Conservation (phyloP, 2,113 vertebrate species). For the Dipodomys merriami region DNA sequence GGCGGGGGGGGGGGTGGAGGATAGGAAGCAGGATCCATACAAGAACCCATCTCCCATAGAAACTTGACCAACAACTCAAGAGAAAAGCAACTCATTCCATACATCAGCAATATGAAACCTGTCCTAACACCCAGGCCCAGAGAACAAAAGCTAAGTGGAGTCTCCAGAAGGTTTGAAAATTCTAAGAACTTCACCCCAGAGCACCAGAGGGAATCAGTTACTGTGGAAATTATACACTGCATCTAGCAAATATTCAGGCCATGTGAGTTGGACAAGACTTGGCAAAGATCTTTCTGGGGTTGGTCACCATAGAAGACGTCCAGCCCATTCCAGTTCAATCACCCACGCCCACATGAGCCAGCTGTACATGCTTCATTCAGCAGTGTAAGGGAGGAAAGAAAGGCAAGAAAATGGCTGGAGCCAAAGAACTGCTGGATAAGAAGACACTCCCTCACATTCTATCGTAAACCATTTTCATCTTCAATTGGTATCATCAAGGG, state of each 20-base stretch:
- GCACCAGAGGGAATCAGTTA: background rate
- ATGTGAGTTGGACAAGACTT: background rate
- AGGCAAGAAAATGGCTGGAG: background rate
- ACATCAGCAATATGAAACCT: background rate
- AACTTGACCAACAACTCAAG: background rate
- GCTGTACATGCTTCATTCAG: background rate
- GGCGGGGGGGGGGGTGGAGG: no score
- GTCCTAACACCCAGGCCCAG: accelerated
- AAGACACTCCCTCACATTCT: background rate
- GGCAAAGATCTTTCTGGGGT: background rate
- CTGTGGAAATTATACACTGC: accelerated
- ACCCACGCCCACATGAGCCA: background rate
- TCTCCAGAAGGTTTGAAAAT: background rate
- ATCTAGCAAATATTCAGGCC: background rate
- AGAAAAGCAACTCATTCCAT: background rate
- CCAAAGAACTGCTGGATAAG: background rate
- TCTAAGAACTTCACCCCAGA: background rate
- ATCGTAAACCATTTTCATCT: background rate
- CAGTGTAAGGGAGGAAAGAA: background rate
- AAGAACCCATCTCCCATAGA: background rate
- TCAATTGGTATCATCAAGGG: background rate
- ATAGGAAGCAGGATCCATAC: background rate
- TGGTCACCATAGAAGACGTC: background rate
- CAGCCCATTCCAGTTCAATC: background rate
- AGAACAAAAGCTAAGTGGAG: background rate